Evolutionary conservation across 23 tunicate genomes (phyloP).

Genomic region (Pegea sp.): DNA sequence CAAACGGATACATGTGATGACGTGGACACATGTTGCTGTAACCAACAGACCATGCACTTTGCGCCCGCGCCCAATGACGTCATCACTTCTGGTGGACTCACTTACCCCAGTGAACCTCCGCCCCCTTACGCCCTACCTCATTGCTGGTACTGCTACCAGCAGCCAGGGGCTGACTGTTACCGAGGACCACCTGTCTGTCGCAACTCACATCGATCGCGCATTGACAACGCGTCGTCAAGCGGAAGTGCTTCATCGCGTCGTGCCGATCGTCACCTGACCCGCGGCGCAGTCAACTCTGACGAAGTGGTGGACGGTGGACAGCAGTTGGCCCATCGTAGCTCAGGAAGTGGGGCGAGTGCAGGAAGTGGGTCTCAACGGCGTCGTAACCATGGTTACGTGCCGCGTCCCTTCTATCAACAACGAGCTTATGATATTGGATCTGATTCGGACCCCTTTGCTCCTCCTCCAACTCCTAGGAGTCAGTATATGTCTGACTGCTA

Average conservation of each 20-base stretch:
- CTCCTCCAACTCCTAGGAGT: conserved; percentile 88
- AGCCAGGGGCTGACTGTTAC: no score
- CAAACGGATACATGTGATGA: conserved; percentile 10
- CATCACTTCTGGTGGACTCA: conserved; percentile 1
- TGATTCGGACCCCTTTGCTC: conserved; percentile 81
- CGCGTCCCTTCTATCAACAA: no score
- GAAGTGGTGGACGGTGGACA: conserved; percentile 5
- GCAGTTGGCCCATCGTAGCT: conserved; percentile 3
- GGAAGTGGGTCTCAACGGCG: no score
- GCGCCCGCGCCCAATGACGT: conserved; percentile 46
- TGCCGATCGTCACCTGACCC: no score
- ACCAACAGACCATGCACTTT: conserved; percentile 81
- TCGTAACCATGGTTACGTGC: no score
- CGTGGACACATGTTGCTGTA: conserved; percentile 21
- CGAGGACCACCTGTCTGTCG: conserved; percentile 6
- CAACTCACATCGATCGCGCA: no score
- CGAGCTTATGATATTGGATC: conserved; percentile 24
- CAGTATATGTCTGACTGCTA: conserved; percentile 82
- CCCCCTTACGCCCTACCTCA: conserved; percentile 52
- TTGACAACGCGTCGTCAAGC: no score
- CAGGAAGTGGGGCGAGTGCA: no score
- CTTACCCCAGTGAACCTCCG: conserved; percentile 15
- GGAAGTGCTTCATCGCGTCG: no score
- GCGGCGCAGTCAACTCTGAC: no score
- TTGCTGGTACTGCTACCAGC: conserved; percentile 25